phyloP scores from a whole-genome alignment of 2,797 vertebrate genomes.

The Micropoecilia bifurca region DNA sequence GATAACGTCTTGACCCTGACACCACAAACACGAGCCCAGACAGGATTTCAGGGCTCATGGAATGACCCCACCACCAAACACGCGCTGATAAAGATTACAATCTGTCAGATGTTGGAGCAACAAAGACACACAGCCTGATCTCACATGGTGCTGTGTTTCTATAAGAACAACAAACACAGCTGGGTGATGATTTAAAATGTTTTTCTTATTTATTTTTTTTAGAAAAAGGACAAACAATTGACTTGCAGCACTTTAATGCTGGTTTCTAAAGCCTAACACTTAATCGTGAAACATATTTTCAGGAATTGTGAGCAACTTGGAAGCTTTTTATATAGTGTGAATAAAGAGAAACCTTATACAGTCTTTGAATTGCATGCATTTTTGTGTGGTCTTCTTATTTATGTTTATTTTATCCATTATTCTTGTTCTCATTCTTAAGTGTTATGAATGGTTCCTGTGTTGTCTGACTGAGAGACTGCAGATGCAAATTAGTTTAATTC shows the following conservation, averaged over 20 bases:
- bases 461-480: not conserved
- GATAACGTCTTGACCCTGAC: constrained; percentile 31
- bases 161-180: constrained; percentile 17
- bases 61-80: constrained; percentile 10
- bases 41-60: constrained; percentile 9
- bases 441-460: not conserved
- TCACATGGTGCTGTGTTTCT: constrained; percentile 21
- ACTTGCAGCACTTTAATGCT: not conserved
- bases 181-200: constrained; percentile 10
- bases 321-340: not conserved
- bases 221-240: not conserved
- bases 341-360: not conserved
- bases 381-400: not conserved
- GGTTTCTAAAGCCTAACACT: not conserved
- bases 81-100: constrained; percentile 18
- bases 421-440: not conserved
- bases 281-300: not conserved
- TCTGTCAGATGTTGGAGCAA: constrained; percentile 3
- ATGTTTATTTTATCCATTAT: not conserved
- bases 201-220: not conserved
- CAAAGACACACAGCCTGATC: constrained; percentile 14
- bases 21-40: constrained; percentile 4
- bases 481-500: not conserved
- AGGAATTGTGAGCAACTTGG: not conserved
- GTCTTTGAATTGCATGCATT: not conserved